Base-by-base conservation (phyloP, 1,140 invertebrate genomes). In the Sminthurinus signatus region DNA sequence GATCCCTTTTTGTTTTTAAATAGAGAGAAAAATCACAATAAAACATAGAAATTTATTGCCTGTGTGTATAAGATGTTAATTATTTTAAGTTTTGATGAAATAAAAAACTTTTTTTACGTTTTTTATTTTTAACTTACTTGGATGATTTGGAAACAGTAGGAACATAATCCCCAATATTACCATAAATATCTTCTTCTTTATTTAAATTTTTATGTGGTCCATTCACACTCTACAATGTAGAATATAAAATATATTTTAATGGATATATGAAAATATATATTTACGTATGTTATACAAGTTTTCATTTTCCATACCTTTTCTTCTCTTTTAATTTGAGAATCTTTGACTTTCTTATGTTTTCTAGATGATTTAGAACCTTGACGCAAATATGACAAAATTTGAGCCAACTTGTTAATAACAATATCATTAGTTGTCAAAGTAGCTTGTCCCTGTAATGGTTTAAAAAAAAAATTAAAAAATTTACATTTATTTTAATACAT, bases 381-480 rank as follows among this genome's bases (percentile, higher is more conserved):
- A 2, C 96, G 79, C 14, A 99, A 77, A 73, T 99, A 98, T 0
- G 92, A 93, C 31, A 99, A 80, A 75, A 99, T 98, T 78, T 99
- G 94, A 0, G 93, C 92, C 8, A 99, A 76, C 77, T 99, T 99
- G 75, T 98, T 96, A 56, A 99, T 92, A 0, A 98, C 92, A 65
- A 84, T 95, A 72, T 97, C 93, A 75, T 97, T 96, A 17, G 92
- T 96, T 4, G 89, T 93, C 12, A 94, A 76, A 0, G 91, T 89
- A 0, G 90, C 85, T 28, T 86, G 81, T 72, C 86, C 76, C 81
- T 92, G 82, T 23, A 36, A 36, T 36, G n/a, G n/a, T n/a, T n/a
- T 15, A 36, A 36, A 36, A 5, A 36, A 36, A 36, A n/a, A n/a
- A n/a, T n/a, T n/a, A n/a, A n/a, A n/a, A n/a, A n/a, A n/a, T n/a